Percentiles rank a stretch among this genome's conserved stretches.
phyloP scores from a whole-genome alignment of 1,140 invertebrate species.

The Monochamus saltuarius region DNA sequence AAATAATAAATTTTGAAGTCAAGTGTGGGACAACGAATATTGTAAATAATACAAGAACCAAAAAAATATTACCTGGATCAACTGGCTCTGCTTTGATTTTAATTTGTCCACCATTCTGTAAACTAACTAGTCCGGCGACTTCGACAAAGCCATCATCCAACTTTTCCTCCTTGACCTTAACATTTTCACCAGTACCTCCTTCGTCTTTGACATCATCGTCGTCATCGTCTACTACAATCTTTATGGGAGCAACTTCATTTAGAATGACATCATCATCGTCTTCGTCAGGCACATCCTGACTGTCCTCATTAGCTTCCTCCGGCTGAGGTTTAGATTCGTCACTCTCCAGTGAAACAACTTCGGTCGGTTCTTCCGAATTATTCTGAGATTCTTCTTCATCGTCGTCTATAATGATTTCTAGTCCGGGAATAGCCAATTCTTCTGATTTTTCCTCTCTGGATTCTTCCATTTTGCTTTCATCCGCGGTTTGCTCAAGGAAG shows the following conservation, averaged over 20 bases:
- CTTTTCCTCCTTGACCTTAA: conserved; percentile 50
- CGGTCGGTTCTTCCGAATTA: conserved; percentile 38
- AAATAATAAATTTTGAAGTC: too few species aligned
- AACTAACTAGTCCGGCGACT: conserved; percentile 42
- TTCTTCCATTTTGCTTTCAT: conserved; percentile 29
- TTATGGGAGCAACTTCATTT: conserved; percentile 47
- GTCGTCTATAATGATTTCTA: conserved; percentile 47
- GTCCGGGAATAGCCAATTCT: conserved; percentile 37
- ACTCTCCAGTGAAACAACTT: conserved; percentile 36
- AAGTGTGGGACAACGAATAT: too few species aligned
- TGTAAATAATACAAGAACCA: conserved; percentile 1
- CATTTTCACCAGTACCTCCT: conserved; percentile 29
- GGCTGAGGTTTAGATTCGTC: conserved; percentile 36
- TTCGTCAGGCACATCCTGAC: conserved; percentile 51
- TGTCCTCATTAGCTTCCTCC: conserved; percentile 39
- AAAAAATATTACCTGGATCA: conserved; percentile 56
- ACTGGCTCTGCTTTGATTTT: conserved; percentile 62
- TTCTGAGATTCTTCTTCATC: conserved; percentile 44
- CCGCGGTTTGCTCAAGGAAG: conserved; percentile 35
- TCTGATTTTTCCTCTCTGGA: conserved; percentile 18
- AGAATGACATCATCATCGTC: conserved; percentile 62
- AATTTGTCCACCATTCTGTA: conserved; percentile 49
- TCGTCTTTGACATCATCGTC: conserved; percentile 42
- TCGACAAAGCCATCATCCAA: conserved; percentile 53
- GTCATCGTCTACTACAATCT: conserved; percentile 57